Evolutionary conservation across 2,888 invertebrate species (phyloP).

Genomic region (Amaurobius ferox): DNA sequence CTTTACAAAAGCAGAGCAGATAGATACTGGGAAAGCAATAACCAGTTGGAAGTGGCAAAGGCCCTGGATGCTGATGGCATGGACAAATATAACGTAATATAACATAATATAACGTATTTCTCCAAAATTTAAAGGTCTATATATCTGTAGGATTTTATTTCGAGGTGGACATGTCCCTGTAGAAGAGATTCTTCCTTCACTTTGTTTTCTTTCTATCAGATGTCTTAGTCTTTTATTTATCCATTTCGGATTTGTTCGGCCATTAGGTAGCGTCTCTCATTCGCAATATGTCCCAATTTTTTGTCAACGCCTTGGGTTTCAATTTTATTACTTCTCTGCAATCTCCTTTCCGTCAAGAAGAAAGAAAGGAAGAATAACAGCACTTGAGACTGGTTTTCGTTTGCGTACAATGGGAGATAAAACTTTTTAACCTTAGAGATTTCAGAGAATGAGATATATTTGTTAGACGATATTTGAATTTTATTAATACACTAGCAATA

Average conservation of each 20-base stretch:
- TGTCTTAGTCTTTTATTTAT: constrained; percentile 63
- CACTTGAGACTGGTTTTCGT: too few species aligned
- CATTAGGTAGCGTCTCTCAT: constrained; percentile 59
- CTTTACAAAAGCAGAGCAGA: background rate
- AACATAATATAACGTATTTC: constrained; percentile 68
- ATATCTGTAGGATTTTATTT: constrained; percentile 65
- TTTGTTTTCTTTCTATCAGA: constrained; percentile 51
- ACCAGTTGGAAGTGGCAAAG: constrained; percentile 50
- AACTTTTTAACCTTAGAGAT: too few species aligned
- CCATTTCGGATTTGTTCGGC: constrained; percentile 67
- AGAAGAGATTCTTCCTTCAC: constrained; percentile 30
- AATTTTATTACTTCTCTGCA: constrained; percentile 50
- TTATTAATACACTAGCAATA: too few species aligned
- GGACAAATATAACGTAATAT: constrained; percentile 29
- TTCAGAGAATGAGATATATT: too few species aligned
- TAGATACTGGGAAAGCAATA: constrained; percentile 23
- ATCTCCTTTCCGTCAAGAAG: too few species aligned
- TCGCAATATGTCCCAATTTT: constrained; percentile 65
- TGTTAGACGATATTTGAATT: too few species aligned
- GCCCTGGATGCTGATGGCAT: constrained; percentile 61
- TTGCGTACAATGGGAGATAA: too few species aligned
- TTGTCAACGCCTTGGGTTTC: constrained; percentile 43
- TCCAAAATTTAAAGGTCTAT: constrained; percentile 61
- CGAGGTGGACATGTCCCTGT: constrained; percentile 50
- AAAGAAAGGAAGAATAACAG: too few species aligned